phyloP scores from a whole-genome alignment of 2,797 vertebrate species.

The Peromyscus nudipes region DNA sequence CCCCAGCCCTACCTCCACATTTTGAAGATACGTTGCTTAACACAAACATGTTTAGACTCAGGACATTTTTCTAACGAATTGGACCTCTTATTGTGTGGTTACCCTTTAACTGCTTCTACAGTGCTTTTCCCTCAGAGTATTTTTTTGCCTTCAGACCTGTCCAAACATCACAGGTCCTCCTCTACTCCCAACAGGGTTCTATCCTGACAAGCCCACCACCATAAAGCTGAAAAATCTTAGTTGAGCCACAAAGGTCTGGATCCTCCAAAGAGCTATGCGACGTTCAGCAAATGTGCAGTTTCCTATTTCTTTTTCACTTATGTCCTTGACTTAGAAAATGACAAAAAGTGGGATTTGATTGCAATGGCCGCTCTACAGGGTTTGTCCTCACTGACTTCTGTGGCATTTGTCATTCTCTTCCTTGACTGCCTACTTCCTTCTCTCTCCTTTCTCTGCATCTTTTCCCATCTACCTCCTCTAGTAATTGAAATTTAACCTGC shows the following conservation, averaged over 20 bases:
- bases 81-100: neutral
- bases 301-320: neutral
- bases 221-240: neutral
- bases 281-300: neutral
- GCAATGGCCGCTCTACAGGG: neutral
- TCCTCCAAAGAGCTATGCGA: neutral
- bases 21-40: neutral
- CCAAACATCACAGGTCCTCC: neutral
- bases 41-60: neutral
- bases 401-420: neutral
- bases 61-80: neutral
- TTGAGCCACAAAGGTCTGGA: too few relatives aligned
- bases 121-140: neutral
- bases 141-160: conserved; percentile 1
- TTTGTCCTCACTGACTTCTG: neutral
- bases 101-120: neutral
- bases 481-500: neutral
- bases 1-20: neutral
- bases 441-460: neutral
- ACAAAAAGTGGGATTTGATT: neutral
- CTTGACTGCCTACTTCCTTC: neutral
- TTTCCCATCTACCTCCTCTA: neutral
- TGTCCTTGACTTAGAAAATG: conserved; percentile 15
- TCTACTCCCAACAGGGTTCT: neutral
- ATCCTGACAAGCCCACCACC: neutral